These are phyloP conservation scores for Dendrophyllia cribrosa DNA, from an alignment of 64 coral and sea anemone species.

Conservation along the genomic window DNA sequence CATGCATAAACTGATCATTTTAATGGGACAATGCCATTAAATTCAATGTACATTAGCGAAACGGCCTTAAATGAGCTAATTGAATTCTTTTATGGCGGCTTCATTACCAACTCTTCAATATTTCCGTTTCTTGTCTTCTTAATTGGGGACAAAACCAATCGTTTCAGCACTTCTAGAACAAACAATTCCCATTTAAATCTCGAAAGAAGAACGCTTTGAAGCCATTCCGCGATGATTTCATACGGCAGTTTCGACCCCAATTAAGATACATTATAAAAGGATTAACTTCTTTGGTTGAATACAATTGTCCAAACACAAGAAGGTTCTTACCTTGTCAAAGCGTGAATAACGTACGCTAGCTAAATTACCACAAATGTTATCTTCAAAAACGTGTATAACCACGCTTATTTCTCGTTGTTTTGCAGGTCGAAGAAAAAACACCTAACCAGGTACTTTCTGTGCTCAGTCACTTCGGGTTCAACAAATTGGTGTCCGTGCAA, in stretches of 20 bases:
- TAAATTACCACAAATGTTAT: neutral
- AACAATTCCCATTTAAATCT: neutral
- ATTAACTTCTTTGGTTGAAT: slow-evolving; percentile 6
- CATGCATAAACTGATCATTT: neutral
- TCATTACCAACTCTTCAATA: neutral
- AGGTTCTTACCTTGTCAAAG: slow-evolving; percentile 27
- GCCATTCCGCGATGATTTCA: neutral
- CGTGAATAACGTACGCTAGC: neutral
- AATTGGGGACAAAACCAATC: neutral
- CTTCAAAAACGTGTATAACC: neutral
- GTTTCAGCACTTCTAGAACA: neutral
- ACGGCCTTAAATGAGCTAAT: neutral
- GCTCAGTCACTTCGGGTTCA: neutral
- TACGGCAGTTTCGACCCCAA: neutral
- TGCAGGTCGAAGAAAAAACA: neutral
- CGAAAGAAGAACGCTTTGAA: neutral
- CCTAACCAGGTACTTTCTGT: neutral
- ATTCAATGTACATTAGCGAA: slow-evolving; percentile 29
- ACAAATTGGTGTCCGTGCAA: neutral
- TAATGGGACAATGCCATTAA: slow-evolving; percentile 10
- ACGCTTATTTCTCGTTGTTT: neutral
- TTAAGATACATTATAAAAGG: slow-evolving; percentile 26
- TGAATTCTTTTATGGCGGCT: neutral
- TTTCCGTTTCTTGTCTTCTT: neutral
- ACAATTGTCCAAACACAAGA: slow-evolving; percentile 19